Evolutionary conservation across 2,888 invertebrate genomes (phyloP), one percentile per base, ranked within the genome.

Genomic region (Troglohyphantes excavatus): DNA sequence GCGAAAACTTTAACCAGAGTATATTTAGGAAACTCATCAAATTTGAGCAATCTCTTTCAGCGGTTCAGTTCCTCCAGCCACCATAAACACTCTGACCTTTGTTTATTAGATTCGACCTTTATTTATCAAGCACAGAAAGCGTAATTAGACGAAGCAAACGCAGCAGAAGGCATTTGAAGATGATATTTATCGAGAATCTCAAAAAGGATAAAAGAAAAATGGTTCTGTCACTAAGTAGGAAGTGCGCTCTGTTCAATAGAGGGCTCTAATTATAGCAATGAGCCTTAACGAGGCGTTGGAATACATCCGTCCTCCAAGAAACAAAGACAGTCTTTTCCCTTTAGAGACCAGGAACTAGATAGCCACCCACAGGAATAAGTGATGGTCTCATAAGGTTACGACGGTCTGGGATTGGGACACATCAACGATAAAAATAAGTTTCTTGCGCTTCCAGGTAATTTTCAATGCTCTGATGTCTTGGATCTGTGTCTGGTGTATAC

Each of bases 231-330:
- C 39, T 39, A 53, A 53, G 53, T 53, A 53, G 53, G 53, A 53
- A 53, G 53, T 53, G 17, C 53, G 53, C n/a, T 53, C 53, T n/a
- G 53, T 53, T 53, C 53, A 53, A 53, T 53, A 53, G 53, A 13
- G n/a, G n/a, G n/a, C 53, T 53, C 53, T 53, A 53, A 53, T 53
- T 53, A 53, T 53, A 53, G 53, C 53, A 53, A 53, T 53, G 53
- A 53, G 53, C 53, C 53, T 6, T 53, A 53, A 53, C 53, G 53
- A 53, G 53, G 17, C 53, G 53, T 17, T 13, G 53, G 53, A 53
- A 53, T 53, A 53, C n/a, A 53, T 53, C 53, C 53, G 5, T n/a
- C 53, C 33, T 33, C 33, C 33, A 33, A 33, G 53, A n/a, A 53
- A 53, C 53, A 53, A 53, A 53, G 53, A 53, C 53, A 53, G 53